phyloP scores from a whole-genome alignment of 2,888 invertebrate species.

The Autographa pulchrina region DNA sequence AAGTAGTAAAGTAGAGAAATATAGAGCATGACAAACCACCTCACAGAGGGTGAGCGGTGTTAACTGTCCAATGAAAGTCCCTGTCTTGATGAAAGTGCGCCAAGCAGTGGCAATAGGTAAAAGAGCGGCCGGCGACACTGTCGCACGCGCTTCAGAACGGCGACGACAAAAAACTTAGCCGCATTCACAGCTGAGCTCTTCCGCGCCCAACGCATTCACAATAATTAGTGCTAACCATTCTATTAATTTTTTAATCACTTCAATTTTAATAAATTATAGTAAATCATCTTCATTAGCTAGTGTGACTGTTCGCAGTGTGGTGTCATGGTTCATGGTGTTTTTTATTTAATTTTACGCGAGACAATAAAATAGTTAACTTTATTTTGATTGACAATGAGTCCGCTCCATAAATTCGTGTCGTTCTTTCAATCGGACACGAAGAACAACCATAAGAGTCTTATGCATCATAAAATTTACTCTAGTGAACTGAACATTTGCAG shows the following conservation, averaged over 20 bases:
- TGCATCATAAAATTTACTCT: slow-evolving; percentile 88
- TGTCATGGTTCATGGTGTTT: slow-evolving; percentile 48
- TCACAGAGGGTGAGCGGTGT: slow-evolving; percentile 51
- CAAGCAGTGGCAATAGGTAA: slow-evolving; percentile 73
- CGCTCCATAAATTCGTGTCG: slow-evolving; percentile 90
- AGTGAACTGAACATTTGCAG: slow-evolving; percentile 88
- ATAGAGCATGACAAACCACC: slow-evolving; percentile 58
- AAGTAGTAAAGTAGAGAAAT: slow-evolving; percentile 36
- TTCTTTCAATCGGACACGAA: slow-evolving; percentile 90
- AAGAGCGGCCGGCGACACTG: slow-evolving; percentile 68
- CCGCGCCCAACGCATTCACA: slow-evolving; percentile 61
- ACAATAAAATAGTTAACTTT: slow-evolving; percentile 6
- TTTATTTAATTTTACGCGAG: slow-evolving; percentile 24
- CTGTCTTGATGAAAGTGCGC: slow-evolving; percentile 75
- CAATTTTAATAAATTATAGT: slow-evolving; percentile 40
- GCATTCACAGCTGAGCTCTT: slow-evolving; percentile 62
- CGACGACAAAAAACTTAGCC: slow-evolving; percentile 69
- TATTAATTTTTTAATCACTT: slow-evolving; percentile 45
- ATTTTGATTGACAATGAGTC: slow-evolving; percentile 83
- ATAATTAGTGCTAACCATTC: slow-evolving; percentile 57
- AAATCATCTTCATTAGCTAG: slow-evolving; percentile 36
- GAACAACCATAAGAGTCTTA: slow-evolving; percentile 79
- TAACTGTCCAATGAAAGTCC: slow-evolving; percentile 70
- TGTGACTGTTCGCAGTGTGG: slow-evolving; percentile 37
- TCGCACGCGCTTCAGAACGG: slow-evolving; percentile 72